Evolutionary conservation across 2,888 invertebrate species (phyloP), one percentile per base, ranked within the genome.

Genomic region (Pachycephus smyrnensis): DNA sequence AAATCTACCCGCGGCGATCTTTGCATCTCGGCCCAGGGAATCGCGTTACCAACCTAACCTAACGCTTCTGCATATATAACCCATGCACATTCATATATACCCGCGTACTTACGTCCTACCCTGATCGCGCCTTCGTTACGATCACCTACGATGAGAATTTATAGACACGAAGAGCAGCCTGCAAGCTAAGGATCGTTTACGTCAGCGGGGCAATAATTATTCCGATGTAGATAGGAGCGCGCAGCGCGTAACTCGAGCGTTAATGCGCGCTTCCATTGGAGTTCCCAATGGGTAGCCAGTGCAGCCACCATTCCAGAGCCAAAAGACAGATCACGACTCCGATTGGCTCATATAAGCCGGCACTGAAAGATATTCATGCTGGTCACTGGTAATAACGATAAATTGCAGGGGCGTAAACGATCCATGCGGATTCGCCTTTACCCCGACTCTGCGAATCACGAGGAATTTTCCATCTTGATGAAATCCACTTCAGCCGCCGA

Each of bases 341-440:
- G 85, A 85, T 85, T 84, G 84, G 82, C 84, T 81, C 79, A 82
- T 82, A 81, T 83, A 87, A 86, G 83, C 83, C 81, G 86, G 84
- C 80, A 83, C 83, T 76, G 82, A 79, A 84, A 84, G 86, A 87
- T 88, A 88, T 88, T 88, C 88, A 86, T 88, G 87, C 86, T 83
- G 87, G 87, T 87, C 88, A 86, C 84, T 84, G 86, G 88, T 88
- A 88, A 88, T 88, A 88, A 88, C 88, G 86, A 88, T 88, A 88
- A 88, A 88, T 88, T 87, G 87, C 84, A 82, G 76, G 85, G 81
- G 83, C 86, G 84, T 87, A 87, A 88, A 86, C 86, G 84, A 40
- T 40, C 40, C 40, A 40, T 40, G 40, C 6, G 55, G 23, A 55
- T 9, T 55, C 55, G 55, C 55, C 55, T 55, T 55, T 55, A 55